A percentile compares a stretch with the other conserved stretches of the same genome.
Evolutionary conservation across 2,888 invertebrate genomes (phyloP).

Genomic region (Mystacides longicornis): DNA sequence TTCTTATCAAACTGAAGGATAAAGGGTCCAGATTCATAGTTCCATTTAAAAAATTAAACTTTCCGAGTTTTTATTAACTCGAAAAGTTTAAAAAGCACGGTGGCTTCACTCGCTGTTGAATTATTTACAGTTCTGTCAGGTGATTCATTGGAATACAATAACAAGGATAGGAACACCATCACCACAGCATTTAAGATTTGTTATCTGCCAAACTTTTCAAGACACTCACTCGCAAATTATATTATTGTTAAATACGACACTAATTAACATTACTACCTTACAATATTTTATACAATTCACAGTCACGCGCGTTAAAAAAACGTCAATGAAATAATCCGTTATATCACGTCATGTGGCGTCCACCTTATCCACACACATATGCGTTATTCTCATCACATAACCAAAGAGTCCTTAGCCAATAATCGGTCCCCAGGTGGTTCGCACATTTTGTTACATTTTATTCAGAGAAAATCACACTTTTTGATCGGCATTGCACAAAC

Average conservation of each 20-base stretch:
- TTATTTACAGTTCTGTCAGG: not conserved
- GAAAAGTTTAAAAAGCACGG: slow-evolving; percentile 23
- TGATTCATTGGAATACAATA: not conserved
- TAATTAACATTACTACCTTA: not conserved
- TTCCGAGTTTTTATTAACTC: slow-evolving; percentile 20
- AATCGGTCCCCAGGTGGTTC: not conserved
- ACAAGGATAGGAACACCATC: slow-evolving; percentile 14
- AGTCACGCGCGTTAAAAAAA: not conserved
- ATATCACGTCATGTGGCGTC: slow-evolving; percentile 5
- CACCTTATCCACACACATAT: not conserved
- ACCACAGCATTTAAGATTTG: slow-evolving; percentile 3
- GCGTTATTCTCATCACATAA: slow-evolving; percentile 1
- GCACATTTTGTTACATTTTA: slow-evolving; percentile 4
- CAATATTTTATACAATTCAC: not conserved
- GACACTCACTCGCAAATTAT: not conserved
- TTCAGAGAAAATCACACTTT: not conserved
- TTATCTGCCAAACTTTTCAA: not conserved
- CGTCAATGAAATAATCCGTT: slow-evolving; percentile 5
- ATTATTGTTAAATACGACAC: not conserved
- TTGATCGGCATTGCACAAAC: not conserved
- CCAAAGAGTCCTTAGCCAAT: not conserved
- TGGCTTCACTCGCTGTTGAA: slow-evolving; percentile 8
- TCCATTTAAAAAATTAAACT: slow-evolving; percentile 46
- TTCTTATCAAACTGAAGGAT: slow-evolving; percentile 98
- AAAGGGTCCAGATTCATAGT: slow-evolving; percentile 99